Base-by-base conservation (phyloP, 2,888 invertebrate genomes). In the Parochlus steinenii region DNA sequence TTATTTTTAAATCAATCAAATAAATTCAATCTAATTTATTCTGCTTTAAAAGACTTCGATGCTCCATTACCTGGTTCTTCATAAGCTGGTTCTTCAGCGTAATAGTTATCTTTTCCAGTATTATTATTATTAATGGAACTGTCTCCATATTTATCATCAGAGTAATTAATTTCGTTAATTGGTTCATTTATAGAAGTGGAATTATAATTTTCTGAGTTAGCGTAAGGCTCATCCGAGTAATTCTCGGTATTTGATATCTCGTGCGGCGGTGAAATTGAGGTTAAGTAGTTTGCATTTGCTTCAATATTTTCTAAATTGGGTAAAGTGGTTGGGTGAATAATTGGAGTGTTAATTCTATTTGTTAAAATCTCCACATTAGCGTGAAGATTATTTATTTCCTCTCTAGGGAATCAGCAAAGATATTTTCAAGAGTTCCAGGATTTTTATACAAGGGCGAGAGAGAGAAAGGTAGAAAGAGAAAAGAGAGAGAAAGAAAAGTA, bases 341-440 rank as follows among this genome's bases (percentile, higher is more conserved):
- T 22, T 22, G 36, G 16, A 22, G 28, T 56, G 44, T 48, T 58
- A 47, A 48, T 54, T 43, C 55, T 56, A 50, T 52, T 57, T 20
- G 55, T 53, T 45, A 59, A 49, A 49, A 53, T 56, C 43, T 59
- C 58, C 53, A 59, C 55, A 52, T 59, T 59, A 44, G 58, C 53
- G 47, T 59, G 59, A 44, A 59, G 47, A 46, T 53, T 49, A 40
- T 55, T 55, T 53, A 59, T 56, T 50, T 59, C 59, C 53, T 54
- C 53, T 52, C 59, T 59, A n/a, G 4, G 37, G 7, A 33, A 40
- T 23, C 16, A 26, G 15, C 20, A 26, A 31, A 12, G 14, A 30
- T 14, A 5, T 10, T 18, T 27, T 15, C 14, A 27, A 27, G 6
- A 7, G 15, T 12, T 27, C 6, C 11, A 11, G 17, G 14, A 3